Conservation (phyloP, 2,113 vertebrate genomes). For the Atherinomorus stipes region DNA sequence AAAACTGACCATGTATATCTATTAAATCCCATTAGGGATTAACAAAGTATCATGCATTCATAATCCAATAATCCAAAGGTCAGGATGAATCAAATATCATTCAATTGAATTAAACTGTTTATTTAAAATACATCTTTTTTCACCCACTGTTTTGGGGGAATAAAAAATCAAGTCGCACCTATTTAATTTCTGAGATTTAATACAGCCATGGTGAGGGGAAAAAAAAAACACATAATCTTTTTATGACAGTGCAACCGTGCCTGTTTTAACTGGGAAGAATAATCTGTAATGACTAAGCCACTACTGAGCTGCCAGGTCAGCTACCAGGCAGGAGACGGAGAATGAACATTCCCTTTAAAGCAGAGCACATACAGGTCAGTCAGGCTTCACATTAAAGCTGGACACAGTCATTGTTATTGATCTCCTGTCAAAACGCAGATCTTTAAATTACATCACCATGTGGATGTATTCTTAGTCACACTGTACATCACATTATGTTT, state of each 20-base stretch:
- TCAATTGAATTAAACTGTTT: slow-evolving; percentile 50
- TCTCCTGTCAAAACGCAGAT: too few relatives aligned
- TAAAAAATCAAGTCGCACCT: slow-evolving; percentile 37
- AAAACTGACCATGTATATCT: not conserved
- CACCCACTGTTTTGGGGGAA: slow-evolving; percentile 17
- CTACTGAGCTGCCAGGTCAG: slow-evolving; percentile 38
- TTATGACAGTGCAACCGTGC: slow-evolving; percentile 54
- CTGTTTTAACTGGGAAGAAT: slow-evolving; percentile 61
- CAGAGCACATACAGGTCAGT: slow-evolving; percentile 20
- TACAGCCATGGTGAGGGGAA: slow-evolving; percentile 49
- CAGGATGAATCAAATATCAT: slow-evolving; percentile 47
- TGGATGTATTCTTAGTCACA: slow-evolving; percentile 1
- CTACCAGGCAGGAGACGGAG: slow-evolving; percentile 36
- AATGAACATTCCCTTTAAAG: slow-evolving; percentile 41
- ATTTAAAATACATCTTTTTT: slow-evolving; percentile 35
- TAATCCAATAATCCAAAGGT: slow-evolving; percentile 56
- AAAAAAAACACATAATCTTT: slow-evolving; percentile 69
- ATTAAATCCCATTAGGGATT: slow-evolving; percentile 7
- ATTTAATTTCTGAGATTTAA: slow-evolving; percentile 64
- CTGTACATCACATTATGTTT: slow-evolving; percentile 23
- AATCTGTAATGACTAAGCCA: slow-evolving; percentile 73
- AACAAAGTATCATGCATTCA: slow-evolving; percentile 19
- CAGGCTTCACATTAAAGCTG: not conserved
- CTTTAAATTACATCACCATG: not conserved
- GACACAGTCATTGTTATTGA: slow-evolving; percentile 17